Evolutionary conservation across 2,797 vertebrate genomes (phyloP), one percentile per base, ranked within the genome.

Genomic region (Pangasius macronema): DNA sequence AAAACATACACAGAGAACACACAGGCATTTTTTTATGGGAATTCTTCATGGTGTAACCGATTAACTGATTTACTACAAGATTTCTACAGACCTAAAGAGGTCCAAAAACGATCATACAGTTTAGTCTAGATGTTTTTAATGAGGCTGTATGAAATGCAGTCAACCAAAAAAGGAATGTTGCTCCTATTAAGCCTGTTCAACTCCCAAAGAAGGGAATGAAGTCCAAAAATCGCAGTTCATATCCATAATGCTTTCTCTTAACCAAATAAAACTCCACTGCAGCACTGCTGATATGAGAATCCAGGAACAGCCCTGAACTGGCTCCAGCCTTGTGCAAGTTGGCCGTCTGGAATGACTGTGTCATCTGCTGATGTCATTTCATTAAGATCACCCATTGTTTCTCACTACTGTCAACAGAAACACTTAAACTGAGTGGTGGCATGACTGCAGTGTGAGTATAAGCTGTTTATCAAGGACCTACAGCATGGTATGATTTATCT

Each of bases 321-420:
- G 61, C 87, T 82, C 81, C 0, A 75, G 57, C 55, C 36, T 18
- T 84, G 72, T 27, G n/a, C 33, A 63, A 83, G 51, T 33, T 59
- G 53, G 39, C 86, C 51, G n/a, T 85, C 27, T 46, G 27, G 42
- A 86, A 84, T 49, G 61, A 82, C 55, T 51, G 86, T 77, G 14
- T 86, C 68, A 75, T 82, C 84, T 22, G 42, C 87, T 83, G 76
- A 86, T 22, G 11, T 91, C 82, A 86, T 85, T 88, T 89, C 80
- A 82, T 90, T 85, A 82, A 82, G 89, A 90, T 79, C 81, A 68
- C 83, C 3, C 1, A n/a, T 85, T 81, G 82, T 86, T 86, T 89
- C 87, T 91, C 49, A 76, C n/a, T 9, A 49, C 49, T 88, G 87
- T 88, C 89, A 88, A 76, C 77, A 53, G 59, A 87, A n/a, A 67